Evolutionary conservation across 2,888 invertebrate genomes (phyloP).

Genomic region (Drosophila monieri): DNA sequence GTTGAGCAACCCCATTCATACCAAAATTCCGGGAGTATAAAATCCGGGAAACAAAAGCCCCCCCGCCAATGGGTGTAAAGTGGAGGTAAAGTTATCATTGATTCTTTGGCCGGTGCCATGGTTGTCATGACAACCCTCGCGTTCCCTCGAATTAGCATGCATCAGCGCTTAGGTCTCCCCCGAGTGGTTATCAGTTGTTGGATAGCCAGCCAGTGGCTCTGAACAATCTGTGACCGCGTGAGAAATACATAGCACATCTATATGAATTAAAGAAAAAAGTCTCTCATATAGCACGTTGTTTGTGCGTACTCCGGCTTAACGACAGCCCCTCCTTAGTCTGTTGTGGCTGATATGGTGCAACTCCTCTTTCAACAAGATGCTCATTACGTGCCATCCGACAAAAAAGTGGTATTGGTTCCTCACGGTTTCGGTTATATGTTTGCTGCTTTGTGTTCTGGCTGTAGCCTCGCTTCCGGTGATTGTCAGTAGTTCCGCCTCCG

Average conservation of each 20-base stretch:
- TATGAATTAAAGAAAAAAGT: constrained; percentile 1
- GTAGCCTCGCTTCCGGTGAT: constrained; percentile 56
- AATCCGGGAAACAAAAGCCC: constrained; percentile 32
- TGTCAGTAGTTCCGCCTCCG: constrained; percentile 19
- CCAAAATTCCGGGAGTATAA: constrained; percentile 35
- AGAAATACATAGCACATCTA: constrained; percentile 12
- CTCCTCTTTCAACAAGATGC: constrained; percentile 8
- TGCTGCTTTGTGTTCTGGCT: constrained; percentile 4
- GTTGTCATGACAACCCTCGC: constrained; percentile 62
- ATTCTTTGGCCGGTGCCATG: constrained; percentile 36
- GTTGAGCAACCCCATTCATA: constrained; percentile 68
- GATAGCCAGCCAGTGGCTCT: constrained; percentile 23
- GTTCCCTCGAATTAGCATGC: constrained; percentile 35
- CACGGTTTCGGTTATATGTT: constrained; percentile 31
- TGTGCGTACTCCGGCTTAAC: constrained; percentile 8
- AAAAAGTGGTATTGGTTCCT: constrained; percentile 35
- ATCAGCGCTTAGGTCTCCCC: constrained; percentile 45
- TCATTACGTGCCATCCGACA: constrained; percentile 22
- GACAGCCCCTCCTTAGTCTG: not conserved
- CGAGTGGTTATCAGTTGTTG: constrained; percentile 57
- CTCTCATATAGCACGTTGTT: constrained; percentile 6
- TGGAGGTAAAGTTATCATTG: constrained; percentile 24
- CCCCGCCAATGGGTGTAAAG: constrained; percentile 9
- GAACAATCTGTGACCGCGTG: constrained; percentile 15
- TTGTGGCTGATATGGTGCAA: constrained; percentile 6